Evolutionary conservation across 2,797 vertebrate genomes (phyloP).

Genomic region (Sebastes kiyomatsui): DNA sequence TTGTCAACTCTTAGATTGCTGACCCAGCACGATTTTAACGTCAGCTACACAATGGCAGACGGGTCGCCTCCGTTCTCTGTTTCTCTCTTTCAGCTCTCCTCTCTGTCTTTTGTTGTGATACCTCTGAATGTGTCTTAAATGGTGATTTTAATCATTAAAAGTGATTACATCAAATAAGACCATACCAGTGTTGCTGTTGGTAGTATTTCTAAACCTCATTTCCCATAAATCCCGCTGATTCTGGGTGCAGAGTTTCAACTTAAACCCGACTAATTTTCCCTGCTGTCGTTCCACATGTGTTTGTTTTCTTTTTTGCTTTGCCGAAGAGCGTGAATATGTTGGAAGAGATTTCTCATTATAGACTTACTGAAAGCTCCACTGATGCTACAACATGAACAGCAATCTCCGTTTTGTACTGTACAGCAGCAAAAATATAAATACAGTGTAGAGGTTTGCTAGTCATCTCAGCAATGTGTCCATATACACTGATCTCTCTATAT

Average conservation of each 20-base stretch:
- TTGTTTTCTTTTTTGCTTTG: conserved; percentile 18
- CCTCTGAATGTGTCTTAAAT: conserved; percentile 4
- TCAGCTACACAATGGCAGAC: conserved; percentile 14
- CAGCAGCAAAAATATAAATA: not conserved
- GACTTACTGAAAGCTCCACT: conserved; percentile 3
- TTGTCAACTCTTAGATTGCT: conserved; percentile 51
- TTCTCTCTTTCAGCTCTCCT: not conserved
- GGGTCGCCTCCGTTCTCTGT: not conserved
- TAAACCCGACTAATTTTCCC: not conserved
- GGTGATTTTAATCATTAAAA: not conserved
- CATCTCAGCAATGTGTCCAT: not conserved
- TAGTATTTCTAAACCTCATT: not conserved
- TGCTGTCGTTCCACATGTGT: not conserved
- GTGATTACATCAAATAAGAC: not conserved
- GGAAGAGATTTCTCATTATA: conserved; percentile 1
- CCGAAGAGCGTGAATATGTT: not conserved
- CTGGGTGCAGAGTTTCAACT: not conserved
- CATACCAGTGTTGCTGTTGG: not conserved
- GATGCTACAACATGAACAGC: not conserved
- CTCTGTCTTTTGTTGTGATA: not conserved
- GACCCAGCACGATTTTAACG: conserved; percentile 56
- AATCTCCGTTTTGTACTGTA: not conserved
- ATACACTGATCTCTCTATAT: not conserved
- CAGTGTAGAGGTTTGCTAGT: not conserved
- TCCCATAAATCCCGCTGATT: not conserved